phyloP scores from a whole-genome alignment of 2,797 vertebrate genomes.

The Taenioides sp. region DNA sequence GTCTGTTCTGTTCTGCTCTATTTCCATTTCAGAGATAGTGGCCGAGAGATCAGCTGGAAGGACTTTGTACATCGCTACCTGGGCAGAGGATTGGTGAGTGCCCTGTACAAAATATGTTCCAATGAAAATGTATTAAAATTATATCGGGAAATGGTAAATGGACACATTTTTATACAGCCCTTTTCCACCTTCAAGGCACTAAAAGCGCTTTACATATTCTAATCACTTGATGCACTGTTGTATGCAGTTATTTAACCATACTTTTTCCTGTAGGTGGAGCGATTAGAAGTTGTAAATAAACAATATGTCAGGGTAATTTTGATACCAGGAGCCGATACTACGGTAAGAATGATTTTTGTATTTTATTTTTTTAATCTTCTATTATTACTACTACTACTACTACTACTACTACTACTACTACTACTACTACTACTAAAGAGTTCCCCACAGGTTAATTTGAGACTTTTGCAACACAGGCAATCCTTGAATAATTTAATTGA shows the following conservation, averaged over 20 bases:
- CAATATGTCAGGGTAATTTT: conserved; percentile 80
- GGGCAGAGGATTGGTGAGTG: conserved; percentile 79
- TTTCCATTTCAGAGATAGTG: conserved; percentile 73
- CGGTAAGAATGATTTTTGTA: conserved; percentile 50
- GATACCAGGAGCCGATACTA: conserved; percentile 62
- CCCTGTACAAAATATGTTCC: not conserved
- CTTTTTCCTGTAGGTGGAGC: conserved; percentile 71
- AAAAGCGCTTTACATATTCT: not conserved
- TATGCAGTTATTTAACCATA: not conserved
- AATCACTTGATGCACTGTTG: too few relatives aligned
- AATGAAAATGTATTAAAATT: not conserved
- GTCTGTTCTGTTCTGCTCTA: conserved; percentile 65
- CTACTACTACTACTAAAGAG: too few relatives aligned
- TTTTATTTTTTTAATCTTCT: not conserved
- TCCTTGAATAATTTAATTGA: too few relatives aligned
- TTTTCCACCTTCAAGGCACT: too few relatives aligned
- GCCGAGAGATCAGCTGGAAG: conserved; percentile 85
- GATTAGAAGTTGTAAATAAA: conserved; percentile 84
- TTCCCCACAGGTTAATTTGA: too few relatives aligned
- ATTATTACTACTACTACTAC: too few relatives aligned
- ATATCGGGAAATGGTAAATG: too few relatives aligned
- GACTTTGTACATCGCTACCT: conserved; percentile 82
- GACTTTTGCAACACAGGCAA: too few relatives aligned
- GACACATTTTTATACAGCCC: too few relatives aligned
- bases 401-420: too few relatives aligned